Base-by-base conservation (phyloP, 2,888 invertebrate species). In the Drosophila subquinaria region DNA sequence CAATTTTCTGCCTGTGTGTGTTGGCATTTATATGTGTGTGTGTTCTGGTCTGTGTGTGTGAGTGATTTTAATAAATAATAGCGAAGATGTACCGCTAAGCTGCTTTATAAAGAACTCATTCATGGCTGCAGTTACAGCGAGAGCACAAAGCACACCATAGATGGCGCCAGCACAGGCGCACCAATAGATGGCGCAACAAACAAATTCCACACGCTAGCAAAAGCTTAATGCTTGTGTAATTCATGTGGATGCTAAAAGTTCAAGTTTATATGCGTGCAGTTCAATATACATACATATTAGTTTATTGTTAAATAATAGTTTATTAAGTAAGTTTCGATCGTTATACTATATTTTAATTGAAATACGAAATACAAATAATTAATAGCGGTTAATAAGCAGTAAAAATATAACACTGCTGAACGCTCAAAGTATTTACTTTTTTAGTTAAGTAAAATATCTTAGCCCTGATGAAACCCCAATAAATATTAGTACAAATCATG, bases 131-230 rank as follows among this genome's bases (percentile, higher is more conserved):
- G n/a, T 51, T 30, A 23, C 43, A 42, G 20, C 20, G n/a, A 23
- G 42, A 40, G 52, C 43, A 4, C 11, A 71, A 78, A 76, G 68
- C 69, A 27, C 42, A 8, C 35, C 35, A 79, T 30, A 88, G 84
- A 70, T 85, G 88, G 88, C 84, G 88, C 51, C 48, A 65, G 20
- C 23, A 17, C 9, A 1, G 8, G 11, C 42, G 23, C 2, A 9
- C 4, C 56, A 8, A 64, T 5, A 66, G 84, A 66, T 73, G 84
- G 79, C 88, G 79, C 69, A n/a, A 40, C 55, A 27, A 76, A 82
- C 69, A 40, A 27, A 67, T 43, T 88, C 85, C 85, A 85, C 86
- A 76, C 0, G 38, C 15, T 0, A 33, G 8, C 13, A 15, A 82
- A 78, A 88, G 82, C 88, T 84, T 70, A 50, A 6, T 8, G 3